Evolutionary conservation across 2,888 invertebrate genomes (phyloP).

Genomic region (Hydraecia micacea): DNA sequence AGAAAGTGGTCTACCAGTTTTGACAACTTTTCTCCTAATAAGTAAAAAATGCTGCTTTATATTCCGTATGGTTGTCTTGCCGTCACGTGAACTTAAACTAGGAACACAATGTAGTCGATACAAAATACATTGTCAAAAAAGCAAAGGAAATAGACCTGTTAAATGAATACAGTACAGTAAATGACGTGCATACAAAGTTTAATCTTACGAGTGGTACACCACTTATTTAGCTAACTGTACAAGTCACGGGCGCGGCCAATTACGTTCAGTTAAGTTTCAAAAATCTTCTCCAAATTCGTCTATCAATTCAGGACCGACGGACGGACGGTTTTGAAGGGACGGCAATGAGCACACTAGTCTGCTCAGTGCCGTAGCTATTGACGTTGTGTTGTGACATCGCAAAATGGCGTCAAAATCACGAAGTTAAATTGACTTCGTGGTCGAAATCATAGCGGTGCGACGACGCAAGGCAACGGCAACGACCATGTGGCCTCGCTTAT

Average conservation of each 20-base stretch:
- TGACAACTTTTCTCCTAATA: not conserved
- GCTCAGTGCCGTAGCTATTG: not conserved
- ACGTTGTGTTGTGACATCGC: not conserved
- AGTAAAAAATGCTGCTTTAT: not conserved
- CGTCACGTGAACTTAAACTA: not conserved
- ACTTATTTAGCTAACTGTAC: not conserved
- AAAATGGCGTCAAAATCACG: not conserved
- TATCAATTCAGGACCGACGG: not conserved
- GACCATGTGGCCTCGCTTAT: not conserved
- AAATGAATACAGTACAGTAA: not conserved
- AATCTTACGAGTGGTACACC: not conserved
- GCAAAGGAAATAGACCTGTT: not conserved
- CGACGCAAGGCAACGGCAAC: not conserved
- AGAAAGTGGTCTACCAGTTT: not conserved
- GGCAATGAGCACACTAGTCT: not conserved
- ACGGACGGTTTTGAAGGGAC: not conserved
- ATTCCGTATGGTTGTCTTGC: constrained; percentile 16
- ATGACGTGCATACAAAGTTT: not conserved
- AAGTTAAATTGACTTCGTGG: not conserved
- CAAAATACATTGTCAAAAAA: not conserved
- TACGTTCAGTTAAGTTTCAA: not conserved
- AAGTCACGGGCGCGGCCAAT: not conserved
- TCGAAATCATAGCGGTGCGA: not conserved
- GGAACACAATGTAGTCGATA: not conserved
- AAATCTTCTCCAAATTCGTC: not conserved